Conservation (phyloP, 2,113 vertebrate species). For the Chitala chitala region DNA sequence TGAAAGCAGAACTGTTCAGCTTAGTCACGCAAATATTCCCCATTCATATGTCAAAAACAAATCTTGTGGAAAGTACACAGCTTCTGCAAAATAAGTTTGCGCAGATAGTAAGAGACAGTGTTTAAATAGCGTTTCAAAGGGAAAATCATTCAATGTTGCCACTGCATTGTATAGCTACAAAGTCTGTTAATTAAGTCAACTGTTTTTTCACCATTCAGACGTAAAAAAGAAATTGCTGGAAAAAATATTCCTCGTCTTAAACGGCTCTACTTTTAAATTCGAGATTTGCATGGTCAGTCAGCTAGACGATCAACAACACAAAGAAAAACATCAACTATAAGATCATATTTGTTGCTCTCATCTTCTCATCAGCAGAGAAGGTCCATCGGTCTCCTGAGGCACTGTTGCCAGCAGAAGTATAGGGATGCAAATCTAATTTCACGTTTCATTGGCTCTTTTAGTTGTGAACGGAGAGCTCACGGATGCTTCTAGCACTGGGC, state of each 20-base stretch:
- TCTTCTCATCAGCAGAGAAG: slow-evolving; percentile 26
- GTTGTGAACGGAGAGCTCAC: slow-evolving; percentile 20
- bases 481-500: slow-evolving; percentile 26
- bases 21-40: background rate
- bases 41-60: background rate
- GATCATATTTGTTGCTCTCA: slow-evolving; percentile 1
- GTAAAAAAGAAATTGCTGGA: background rate
- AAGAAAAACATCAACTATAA: background rate
- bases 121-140: background rate
- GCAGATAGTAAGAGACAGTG: background rate
- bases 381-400: slow-evolving; percentile 33
- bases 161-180: background rate
- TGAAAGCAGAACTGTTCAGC: background rate
- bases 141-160: background rate
- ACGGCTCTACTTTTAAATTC: background rate
- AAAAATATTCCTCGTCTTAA: background rate
- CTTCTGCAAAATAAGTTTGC: background rate
- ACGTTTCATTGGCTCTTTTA: slow-evolving; percentile 45
- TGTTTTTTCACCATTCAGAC: background rate
- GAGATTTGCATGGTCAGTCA: slow-evolving; percentile 8
- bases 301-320: background rate
- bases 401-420: slow-evolving; percentile 42
- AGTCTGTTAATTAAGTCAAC: background rate
- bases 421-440: slow-evolving; percentile 50
- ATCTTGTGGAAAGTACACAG: background rate